Evolutionary conservation across 2,797 vertebrate species (phyloP), one percentile per base, ranked within the genome.

Genomic region (Microctenopoma steveboyesi): DNA sequence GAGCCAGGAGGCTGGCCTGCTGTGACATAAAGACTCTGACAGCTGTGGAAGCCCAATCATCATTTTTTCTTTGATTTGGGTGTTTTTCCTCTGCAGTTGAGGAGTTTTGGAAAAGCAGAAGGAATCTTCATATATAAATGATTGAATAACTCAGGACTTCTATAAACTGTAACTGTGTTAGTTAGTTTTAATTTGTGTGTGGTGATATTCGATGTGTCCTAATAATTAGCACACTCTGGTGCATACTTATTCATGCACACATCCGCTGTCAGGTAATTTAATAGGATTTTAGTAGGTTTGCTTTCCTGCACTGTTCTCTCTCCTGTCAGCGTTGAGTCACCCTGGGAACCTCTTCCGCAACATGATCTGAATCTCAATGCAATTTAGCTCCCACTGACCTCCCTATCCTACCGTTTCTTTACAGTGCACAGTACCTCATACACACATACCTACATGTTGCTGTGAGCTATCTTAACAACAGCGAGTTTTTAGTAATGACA

Each of bases 311-410:
- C 74, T 68, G 55, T 42, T 78, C 79, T 72, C 74, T 72, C 73
- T 78, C 49, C 7, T 88, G 82, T 88, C 86, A 84, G 86, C 79
- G 83, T 76, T 27, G 78, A 91, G 86, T 91, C 88, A 91, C 90
- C 89, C 90, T 88, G 89, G 87, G 89, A 90, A 86, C 77, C 82
- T 89, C 84, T 81, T 83, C 69, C 25, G 86, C 59, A 64, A 64
- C 87, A 49, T 84, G 87, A 88, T 80, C 88, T 86, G 92, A 91
- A 93, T 93, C 84, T 88, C 83, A 91, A 93, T 92, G 84, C 91
- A 86, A 68, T 83, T 48, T 53, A 69, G 76, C 74, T 85, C 74
- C 83, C 58, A 45, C 76, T 88, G 88, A 89, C 88, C 89, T 77
- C 79, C 56, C 79, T 71, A 87, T 78, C 77, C 81, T 88, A 39